These are phyloP conservation scores for Colius striatus DNA, from an alignment of 2,113 vertebrate genomes.

Conservation along the genomic window DNA sequence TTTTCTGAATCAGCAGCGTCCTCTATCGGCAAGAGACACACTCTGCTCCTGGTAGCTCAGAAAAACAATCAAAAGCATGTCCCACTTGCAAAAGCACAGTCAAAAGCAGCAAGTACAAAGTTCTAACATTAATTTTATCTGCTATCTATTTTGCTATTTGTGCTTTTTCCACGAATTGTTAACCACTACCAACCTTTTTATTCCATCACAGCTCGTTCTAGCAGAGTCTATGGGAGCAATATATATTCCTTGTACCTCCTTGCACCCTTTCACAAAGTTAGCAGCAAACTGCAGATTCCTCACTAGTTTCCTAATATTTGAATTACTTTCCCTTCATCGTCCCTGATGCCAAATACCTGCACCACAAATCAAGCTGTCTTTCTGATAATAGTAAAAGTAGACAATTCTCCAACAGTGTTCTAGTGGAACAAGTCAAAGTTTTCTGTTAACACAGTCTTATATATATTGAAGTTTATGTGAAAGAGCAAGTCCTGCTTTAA, in stretches of 20 bases:
- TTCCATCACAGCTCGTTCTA: not conserved
- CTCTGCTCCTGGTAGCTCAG: not conserved
- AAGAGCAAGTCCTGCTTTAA: not conserved
- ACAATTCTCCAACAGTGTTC: not conserved
- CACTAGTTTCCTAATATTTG: not conserved
- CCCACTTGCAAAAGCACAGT: not conserved
- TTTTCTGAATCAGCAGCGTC: constrained; percentile 30
- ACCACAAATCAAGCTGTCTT: not conserved
- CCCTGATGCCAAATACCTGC: not conserved
- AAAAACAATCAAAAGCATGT: not conserved
- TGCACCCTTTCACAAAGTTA: not conserved
- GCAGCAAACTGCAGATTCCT: not conserved
- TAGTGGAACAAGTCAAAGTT: not conserved
- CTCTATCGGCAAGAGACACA: not conserved
- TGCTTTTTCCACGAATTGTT: not conserved
- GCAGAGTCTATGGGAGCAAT: not conserved
- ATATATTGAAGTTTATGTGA: not conserved
- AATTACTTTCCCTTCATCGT: not conserved
- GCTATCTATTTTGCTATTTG: not conserved
- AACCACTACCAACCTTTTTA: not conserved
- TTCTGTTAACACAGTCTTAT: not conserved
- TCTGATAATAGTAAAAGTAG: not conserved
- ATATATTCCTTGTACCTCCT: not conserved
- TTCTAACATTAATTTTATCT: not conserved
- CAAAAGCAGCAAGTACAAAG: not conserved